Base-by-base conservation (phyloP, 1,140 invertebrate species). In the Helicoverpa zea region DNA sequence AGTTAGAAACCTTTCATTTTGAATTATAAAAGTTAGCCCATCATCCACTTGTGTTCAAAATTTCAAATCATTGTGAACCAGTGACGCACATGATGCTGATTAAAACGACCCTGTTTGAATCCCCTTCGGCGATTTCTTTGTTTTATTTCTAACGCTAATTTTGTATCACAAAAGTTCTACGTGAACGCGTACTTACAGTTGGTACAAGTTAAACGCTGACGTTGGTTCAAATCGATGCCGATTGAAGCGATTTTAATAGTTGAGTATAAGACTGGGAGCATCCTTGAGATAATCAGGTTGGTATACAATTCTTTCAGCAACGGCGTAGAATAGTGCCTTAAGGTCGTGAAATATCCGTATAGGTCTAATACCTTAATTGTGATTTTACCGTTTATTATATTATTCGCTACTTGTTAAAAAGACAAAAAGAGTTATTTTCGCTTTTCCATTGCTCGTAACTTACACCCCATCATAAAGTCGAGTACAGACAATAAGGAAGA, bases 81-180 rank as follows among this genome's bases (percentile, higher is more conserved):
- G 81, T 83, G 66, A 79, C 77, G 79, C 85, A 83, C 73, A 83
- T 87, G 84, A 78, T 72, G 74, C 70, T 79, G 83, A 87, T 84
- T 85, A 81, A 78, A 81, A 76, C 47, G 59, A 56, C 68, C 70
- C 58, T 61, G 52, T 70, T 72, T 49, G 58, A 49, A 70, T 58
- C 56, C 81, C 58, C 66, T 78, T 79, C 82, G 83, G 80, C 49
- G 82, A 87, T 90, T 88, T 84, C 83, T 88, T 88, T 87, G 86
- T 91, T 86, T 91, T 85, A 85, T 86, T 85, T 79, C 88, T 78
- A 84, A 89, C 88, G 84, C 87, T 90, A 90, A 91, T 90, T 79
- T 89, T 90, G 85, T 88, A 85, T 86, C 87, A 83, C 83, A 77
- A 85, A 88, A 89, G 47, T 85, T 85, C 76, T 84, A 76, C 82